Evolutionary conservation across 2,797 vertebrate species (phyloP), one percentile per base, ranked within the genome.

Genomic region (Sebastes trivittatus): DNA sequence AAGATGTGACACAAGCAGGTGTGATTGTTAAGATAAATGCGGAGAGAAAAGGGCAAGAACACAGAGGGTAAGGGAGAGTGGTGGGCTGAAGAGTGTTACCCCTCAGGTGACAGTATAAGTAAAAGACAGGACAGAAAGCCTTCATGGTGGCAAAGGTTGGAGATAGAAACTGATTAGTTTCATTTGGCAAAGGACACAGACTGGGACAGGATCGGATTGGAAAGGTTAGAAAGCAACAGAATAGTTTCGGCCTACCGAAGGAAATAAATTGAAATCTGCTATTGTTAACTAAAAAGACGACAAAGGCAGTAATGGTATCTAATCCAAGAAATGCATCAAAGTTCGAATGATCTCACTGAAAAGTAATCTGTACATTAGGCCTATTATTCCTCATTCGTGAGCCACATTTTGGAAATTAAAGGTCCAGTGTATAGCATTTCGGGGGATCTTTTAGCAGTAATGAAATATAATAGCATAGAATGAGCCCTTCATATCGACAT

Each of bases 171-270:
- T 58, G 30, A 88, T 84, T 67, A n/a, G 9, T 79, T 84, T 75
- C 29, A 83, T 88, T 81, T 86, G 78, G 72, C 32, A 81, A 83
- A 82, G 69, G 75, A 78, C 78, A 87, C 71, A 87, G n/a, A 72
- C 62, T 27, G 9, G 18, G 42, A 67, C 25, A 36, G 20, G 7
- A 84, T 18, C 1, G 18, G 1, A 29, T 1, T 75, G 61, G 9
- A 76, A 78, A 79, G 64, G 74, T 64, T 27, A 78, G 18, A 5
- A 58, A 58, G 56, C 63, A 61, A 59, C 8, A 22, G 11, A 49
- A 36, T 4, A 0, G 58, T n/a, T 22, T 6, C 6, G 36, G 25
- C 46, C 46, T 20, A n/a, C 7, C 46, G 64, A 54, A 66, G 29
- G 16, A 54, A 42, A 68, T 5, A 11, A 32, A 73, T 11, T 34